Conservation (phyloP, 1,140 invertebrate species). For the Atta cephalotes region DNA sequence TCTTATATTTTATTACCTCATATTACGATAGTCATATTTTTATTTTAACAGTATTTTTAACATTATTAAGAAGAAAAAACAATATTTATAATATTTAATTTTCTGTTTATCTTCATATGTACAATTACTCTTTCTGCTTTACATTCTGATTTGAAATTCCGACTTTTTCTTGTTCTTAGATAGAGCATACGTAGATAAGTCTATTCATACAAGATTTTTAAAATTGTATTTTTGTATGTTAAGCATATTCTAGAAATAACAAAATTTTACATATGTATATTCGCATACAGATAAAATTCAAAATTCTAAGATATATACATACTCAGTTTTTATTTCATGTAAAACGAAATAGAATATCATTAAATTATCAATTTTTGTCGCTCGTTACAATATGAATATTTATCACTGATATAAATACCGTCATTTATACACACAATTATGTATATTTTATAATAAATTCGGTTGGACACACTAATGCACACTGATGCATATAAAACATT, state of each 20-base stretch:
- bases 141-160: constrained; percentile 25
- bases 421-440: neutral
- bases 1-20: neutral
- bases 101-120: neutral
- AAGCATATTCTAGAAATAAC: constrained; percentile 19
- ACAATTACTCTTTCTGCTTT: constrained; percentile 3
- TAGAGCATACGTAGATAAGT: constrained; percentile 30
- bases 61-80: constrained; percentile 8
- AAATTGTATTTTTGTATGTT: constrained; percentile 1
- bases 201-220: neutral
- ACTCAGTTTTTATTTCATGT: neutral
- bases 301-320: neutral
- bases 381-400: neutral
- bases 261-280: neutral
- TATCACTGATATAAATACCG: neutral
- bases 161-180: constrained; percentile 13
- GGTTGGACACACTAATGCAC: too few species aligned
- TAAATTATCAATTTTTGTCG: neutral
- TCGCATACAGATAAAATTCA: neutral
- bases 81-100: constrained; percentile 30
- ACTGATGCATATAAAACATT: too few species aligned
- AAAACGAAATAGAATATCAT: neutral
- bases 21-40: neutral
- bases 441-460: neutral
- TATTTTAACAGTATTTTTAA: too few species aligned